These are phyloP conservation scores for Lacerta viridis DNA, from an alignment of 2,797 vertebrate genomes.

Conservation along the genomic window DNA sequence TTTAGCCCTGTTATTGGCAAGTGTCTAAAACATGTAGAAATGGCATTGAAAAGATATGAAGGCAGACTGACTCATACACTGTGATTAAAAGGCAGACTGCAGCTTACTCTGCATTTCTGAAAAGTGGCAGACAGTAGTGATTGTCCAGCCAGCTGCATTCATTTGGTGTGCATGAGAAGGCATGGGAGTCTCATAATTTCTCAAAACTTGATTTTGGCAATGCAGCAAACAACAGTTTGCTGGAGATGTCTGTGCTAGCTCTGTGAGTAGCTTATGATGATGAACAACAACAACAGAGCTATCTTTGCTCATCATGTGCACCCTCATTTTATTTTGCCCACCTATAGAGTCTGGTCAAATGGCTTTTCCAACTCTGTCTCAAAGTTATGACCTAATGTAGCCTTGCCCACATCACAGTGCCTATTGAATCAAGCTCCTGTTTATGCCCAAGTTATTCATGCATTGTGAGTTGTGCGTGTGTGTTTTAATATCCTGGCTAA, in stretches of 20 bases:
- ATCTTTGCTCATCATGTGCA: background rate
- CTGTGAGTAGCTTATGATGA: slow-evolving; percentile 31
- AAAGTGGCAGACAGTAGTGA: background rate
- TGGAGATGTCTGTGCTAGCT: slow-evolving; percentile 32
- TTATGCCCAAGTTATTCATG: too few relatives aligned
- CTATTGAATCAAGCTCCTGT: too few relatives aligned
- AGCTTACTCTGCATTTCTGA: background rate
- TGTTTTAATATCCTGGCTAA: too few relatives aligned
- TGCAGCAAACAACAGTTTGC: slow-evolving; percentile 47
- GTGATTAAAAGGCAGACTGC: slow-evolving; percentile 16
- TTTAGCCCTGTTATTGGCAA: slow-evolving; percentile 21
- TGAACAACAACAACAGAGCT: background rate
- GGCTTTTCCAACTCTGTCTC: too few relatives aligned
- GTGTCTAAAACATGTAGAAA: slow-evolving; percentile 30
- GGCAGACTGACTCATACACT: slow-evolving; percentile 11
- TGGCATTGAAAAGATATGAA: background rate
- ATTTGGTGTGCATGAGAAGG: background rate
- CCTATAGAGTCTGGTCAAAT: background rate
- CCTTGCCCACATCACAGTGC: too few relatives aligned
- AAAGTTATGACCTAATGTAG: too few relatives aligned
- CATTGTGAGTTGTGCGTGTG: too few relatives aligned
- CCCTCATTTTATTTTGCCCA: background rate
- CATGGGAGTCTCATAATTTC: slow-evolving; percentile 30
- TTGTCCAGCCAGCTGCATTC: slow-evolving; percentile 53
- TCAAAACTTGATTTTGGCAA: slow-evolving; percentile 51